Evolutionary conservation across 2,797 vertebrate species (phyloP).

Genomic region (Eupleurogrammus muticus): DNA sequence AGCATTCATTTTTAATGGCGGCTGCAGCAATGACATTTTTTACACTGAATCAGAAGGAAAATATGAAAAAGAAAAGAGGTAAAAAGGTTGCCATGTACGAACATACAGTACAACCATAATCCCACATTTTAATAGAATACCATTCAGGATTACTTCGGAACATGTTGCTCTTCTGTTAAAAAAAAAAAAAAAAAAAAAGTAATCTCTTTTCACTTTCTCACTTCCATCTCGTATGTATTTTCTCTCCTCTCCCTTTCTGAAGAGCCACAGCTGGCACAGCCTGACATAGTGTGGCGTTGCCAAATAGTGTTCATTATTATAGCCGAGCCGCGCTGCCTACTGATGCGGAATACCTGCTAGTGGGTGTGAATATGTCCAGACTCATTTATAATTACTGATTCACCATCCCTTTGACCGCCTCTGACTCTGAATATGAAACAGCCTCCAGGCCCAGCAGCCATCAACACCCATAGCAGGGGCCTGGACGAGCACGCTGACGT

Average conservation of each 20-base stretch:
- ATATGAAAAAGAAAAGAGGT: neutral
- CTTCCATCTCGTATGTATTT: constrained; percentile 23
- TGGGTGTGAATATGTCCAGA: constrained; percentile 56
- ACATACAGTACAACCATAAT: constrained; percentile 42
- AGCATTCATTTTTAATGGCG: neutral
- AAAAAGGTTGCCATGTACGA: constrained; percentile 20
- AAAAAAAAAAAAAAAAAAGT: constrained; percentile 35
- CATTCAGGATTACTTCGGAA: constrained; percentile 53
- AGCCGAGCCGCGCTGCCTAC: constrained; percentile 45
- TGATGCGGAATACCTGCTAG: constrained; percentile 58
- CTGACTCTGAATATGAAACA: constrained; percentile 66
- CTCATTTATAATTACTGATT: constrained; percentile 61
- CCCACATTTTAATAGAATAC: constrained; percentile 34
- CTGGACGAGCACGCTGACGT: constrained; percentile 37
- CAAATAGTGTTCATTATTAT: constrained; percentile 63
- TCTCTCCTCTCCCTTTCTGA: constrained; percentile 19
- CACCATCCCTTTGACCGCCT: constrained; percentile 58
- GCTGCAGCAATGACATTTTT: constrained; percentile 11
- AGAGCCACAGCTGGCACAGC: constrained; percentile 61
- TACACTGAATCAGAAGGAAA: constrained; percentile 12
- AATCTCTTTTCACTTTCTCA: constrained; percentile 50
- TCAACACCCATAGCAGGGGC: constrained; percentile 36
- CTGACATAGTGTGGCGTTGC: constrained; percentile 49
- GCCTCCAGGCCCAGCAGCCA: constrained; percentile 32
- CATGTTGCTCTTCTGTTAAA: constrained; percentile 35